Conservation (phyloP, 2,888 invertebrate genomes). For the Crematogaster levior region DNA sequence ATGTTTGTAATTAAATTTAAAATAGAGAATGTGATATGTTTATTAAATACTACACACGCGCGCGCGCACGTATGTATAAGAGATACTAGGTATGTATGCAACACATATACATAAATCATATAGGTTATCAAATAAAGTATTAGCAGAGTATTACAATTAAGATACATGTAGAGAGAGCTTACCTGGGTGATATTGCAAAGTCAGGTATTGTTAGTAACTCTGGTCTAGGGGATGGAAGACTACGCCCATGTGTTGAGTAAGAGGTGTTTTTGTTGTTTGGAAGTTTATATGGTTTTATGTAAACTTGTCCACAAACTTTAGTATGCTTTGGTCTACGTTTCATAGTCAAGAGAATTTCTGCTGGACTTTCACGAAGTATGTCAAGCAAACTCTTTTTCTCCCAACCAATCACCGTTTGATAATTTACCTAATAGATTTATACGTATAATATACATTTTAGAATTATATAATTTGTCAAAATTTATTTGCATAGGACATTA, state of each 20-base stretch:
- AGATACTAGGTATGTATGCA: not conserved
- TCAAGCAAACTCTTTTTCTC: slow-evolving; percentile 92
- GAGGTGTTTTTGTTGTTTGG: slow-evolving; percentile 91
- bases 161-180: slow-evolving; percentile 32
- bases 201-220: slow-evolving; percentile 88
- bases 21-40: not conserved
- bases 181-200: slow-evolving; percentile 88
- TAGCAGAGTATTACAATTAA: not conserved
- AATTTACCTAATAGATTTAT: slow-evolving; percentile 87
- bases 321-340: slow-evolving; percentile 94
- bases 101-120: not conserved
- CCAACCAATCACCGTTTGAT: slow-evolving; percentile 93
- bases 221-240: slow-evolving; percentile 89
- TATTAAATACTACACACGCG: not conserved
- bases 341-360: slow-evolving; percentile 93
- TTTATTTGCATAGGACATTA: slow-evolving; percentile 84
- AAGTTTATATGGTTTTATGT: slow-evolving; percentile 90
- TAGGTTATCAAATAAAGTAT: not conserved
- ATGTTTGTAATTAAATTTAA: slow-evolving; percentile 24
- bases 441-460: slow-evolving; percentile 20
- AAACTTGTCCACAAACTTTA: slow-evolving; percentile 92
- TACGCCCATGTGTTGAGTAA: slow-evolving; percentile 89
- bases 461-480: slow-evolving; percentile 27
- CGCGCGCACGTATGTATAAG: not conserved
- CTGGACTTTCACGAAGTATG: slow-evolving; percentile 91